phyloP scores from a whole-genome alignment of 2,888 invertebrate genomes.

The Drosophila imparisetae region DNA sequence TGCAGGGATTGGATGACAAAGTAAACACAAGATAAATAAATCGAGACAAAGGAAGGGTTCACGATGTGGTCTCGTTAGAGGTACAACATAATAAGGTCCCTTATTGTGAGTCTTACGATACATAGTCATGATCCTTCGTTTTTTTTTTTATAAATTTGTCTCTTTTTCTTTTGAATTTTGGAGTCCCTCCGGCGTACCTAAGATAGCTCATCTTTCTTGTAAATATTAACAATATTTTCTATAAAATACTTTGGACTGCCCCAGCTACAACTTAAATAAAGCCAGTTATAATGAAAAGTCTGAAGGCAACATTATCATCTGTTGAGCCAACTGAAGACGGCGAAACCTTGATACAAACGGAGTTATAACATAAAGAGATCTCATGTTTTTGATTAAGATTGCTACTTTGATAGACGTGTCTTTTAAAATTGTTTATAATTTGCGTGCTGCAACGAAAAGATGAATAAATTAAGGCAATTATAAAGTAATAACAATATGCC shows the following conservation, averaged over 20 bases:
- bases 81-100: background rate
- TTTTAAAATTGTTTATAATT: conserved; percentile 1
- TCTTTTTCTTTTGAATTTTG: too few relatives aligned
- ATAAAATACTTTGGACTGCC: background rate
- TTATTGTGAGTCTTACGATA: background rate
- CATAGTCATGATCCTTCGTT: background rate
- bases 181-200: too few relatives aligned
- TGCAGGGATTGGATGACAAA: background rate
- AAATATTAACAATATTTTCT: background rate
- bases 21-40: background rate
- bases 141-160: too few relatives aligned
- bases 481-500: conserved; percentile 34
- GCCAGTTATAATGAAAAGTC: background rate
- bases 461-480: conserved; percentile 38
- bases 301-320: background rate
- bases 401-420: background rate
- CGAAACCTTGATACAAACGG: background rate
- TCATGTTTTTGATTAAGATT: background rate
- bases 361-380: background rate
- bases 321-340: background rate
- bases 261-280: too few relatives aligned
- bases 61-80: background rate
- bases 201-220: background rate
- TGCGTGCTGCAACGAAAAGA: conserved; percentile 10
- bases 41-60: background rate